Conservation (phyloP, 1,140 invertebrate genomes). For the Procambarus clarkii region DNA sequence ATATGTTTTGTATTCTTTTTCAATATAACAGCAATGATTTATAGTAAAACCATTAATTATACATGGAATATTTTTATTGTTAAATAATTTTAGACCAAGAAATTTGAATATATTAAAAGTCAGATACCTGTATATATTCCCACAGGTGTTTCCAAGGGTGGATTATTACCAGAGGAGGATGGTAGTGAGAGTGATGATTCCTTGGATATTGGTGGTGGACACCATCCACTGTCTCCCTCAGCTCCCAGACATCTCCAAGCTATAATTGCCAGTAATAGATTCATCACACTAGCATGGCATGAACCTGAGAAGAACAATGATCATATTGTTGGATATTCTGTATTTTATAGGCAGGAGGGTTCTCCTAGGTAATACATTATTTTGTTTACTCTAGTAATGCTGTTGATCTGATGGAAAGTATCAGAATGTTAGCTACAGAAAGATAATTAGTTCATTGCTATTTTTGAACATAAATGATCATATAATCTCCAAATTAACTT, state of each 20-base stretch:
- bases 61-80: background rate
- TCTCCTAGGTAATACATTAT: slow-evolving; percentile 82
- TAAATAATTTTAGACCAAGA: background rate
- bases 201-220: background rate
- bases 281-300: slow-evolving; percentile 90
- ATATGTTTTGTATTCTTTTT: background rate
- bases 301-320: slow-evolving; percentile 82
- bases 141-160: slow-evolving; percentile 20
- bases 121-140: background rate
- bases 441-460: background rate
- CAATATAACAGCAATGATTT: background rate
- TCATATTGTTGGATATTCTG: slow-evolving; percentile 84
- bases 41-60: background rate
- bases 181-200: background rate
- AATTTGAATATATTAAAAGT: background rate
- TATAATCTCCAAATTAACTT: background rate
- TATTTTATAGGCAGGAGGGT: slow-evolving; percentile 88
- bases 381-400: background rate
- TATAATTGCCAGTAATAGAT: slow-evolving; percentile 85
- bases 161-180: background rate
- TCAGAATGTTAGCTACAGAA: background rate
- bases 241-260: slow-evolving; percentile 85
- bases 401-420: background rate
- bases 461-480: background rate
- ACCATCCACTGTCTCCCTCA: slow-evolving; percentile 77